phyloP scores from a whole-genome alignment of 2,113 vertebrate species.

The Aramus guarauna region DNA sequence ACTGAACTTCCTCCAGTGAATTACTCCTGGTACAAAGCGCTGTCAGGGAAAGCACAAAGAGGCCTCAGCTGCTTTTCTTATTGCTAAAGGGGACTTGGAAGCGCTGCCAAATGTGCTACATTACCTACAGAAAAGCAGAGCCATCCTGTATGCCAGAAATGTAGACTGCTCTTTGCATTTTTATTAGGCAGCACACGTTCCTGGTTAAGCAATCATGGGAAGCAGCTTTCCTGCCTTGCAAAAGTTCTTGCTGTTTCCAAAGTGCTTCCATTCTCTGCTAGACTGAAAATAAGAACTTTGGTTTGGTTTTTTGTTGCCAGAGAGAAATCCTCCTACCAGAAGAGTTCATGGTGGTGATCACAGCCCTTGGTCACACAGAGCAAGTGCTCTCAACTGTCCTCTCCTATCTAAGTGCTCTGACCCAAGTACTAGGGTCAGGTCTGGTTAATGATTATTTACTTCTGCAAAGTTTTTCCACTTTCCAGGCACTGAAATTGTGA shows the following conservation, averaged over 20 bases:
- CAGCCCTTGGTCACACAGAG: fast-evolving
- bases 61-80: background rate
- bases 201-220: background rate
- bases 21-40: background rate
- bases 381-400: background rate
- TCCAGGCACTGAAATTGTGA: background rate
- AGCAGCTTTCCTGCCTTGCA: background rate
- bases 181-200: background rate
- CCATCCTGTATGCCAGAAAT: background rate
- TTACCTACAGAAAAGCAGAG: background rate
- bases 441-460: background rate
- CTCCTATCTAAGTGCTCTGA: background rate
- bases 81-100: background rate
- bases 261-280: background rate
- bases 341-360: background rate
- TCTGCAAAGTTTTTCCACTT: background rate
- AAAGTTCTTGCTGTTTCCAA: background rate
- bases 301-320: background rate
- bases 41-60: background rate
- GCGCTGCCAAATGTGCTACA: background rate
- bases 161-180: background rate
- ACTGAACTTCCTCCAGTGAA: background rate
- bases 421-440: background rate
- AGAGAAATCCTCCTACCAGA: background rate
- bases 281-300: background rate